These are phyloP conservation scores for Zaprionus lachaisei DNA, from an alignment of 1,140 invertebrate species.

Conservation along the genomic window DNA sequence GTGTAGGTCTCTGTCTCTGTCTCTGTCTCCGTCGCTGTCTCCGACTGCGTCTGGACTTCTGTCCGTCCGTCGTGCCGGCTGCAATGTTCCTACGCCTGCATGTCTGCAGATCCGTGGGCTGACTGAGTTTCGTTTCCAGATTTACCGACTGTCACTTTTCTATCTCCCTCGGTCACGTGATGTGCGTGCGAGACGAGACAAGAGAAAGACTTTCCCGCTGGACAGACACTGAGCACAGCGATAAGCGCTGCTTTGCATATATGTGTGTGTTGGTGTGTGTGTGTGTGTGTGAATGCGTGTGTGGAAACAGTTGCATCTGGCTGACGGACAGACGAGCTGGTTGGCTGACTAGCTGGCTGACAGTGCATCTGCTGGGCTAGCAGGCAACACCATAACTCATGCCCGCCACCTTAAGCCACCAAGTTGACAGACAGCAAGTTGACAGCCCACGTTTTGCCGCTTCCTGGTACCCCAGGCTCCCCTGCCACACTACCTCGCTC, in stretches of 20 bases:
- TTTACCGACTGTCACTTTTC: slow-evolving; percentile 78
- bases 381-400: slow-evolving; percentile 44
- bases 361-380: not conserved
- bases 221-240: slow-evolving; percentile 44
- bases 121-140: slow-evolving; percentile 48
- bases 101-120: slow-evolving; percentile 71
- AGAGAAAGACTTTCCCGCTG: slow-evolving; percentile 71
- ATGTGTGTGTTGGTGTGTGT: slow-evolving; percentile 1
- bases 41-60: slow-evolving; percentile 2
- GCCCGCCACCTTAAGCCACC: slow-evolving; percentile 55
- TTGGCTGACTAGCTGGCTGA: not conserved
- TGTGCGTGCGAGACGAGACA: slow-evolving; percentile 59
- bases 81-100: slow-evolving; percentile 37
- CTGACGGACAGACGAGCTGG: no score
- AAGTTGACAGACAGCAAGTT: slow-evolving; percentile 73
- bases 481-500: not conserved
- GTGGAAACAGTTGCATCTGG: slow-evolving; percentile 66
- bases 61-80: slow-evolving; percentile 27
- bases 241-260: slow-evolving; percentile 40
- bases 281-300: not conserved
- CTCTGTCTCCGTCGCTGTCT: slow-evolving; percentile 37
- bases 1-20: slow-evolving; percentile 75
- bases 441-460: slow-evolving; percentile 59
- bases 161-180: slow-evolving; percentile 61
- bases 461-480: slow-evolving; percentile 15